These are phyloP conservation scores for Drosophila leontia DNA, from an alignment of 1,140 invertebrate species.

Conservation along the genomic window DNA sequence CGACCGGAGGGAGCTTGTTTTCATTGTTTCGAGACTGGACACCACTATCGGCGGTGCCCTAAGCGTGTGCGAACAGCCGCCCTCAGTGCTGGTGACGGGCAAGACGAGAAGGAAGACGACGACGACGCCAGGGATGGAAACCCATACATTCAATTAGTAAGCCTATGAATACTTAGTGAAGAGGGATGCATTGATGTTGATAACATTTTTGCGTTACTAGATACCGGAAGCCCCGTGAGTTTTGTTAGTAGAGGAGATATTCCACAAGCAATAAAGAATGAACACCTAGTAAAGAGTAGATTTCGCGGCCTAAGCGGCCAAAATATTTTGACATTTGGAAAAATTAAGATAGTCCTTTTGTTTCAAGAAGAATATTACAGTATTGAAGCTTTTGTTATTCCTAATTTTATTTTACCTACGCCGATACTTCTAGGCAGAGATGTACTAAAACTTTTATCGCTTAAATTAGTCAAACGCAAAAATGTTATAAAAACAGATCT, in stretches of 20 bases:
- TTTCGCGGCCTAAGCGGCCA: background rate
- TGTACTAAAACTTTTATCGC: background rate
- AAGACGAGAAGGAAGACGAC: background rate
- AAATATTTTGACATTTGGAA: no score
- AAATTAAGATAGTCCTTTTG: no score
- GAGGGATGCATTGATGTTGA: background rate
- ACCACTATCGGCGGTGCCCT: background rate
- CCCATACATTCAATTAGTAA: background rate
- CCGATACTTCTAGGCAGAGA: no score
- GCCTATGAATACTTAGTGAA: background rate
- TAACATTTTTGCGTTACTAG: slow-evolving; percentile 1
- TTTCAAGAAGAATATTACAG: no score
- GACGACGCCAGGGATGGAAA: background rate
- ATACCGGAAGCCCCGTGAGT: background rate
- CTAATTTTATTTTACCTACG: no score
- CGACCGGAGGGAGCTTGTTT: background rate
- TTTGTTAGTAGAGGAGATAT: background rate
- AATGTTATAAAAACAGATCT: background rate
- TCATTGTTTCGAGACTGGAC: background rate
- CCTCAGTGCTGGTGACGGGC: background rate
- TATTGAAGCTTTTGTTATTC: no score
- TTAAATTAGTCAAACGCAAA: no score
- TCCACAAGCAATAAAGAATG: background rate
- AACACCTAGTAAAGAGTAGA: background rate
- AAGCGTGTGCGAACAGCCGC: background rate